Evolutionary conservation across 2,113 vertebrate genomes (phyloP).

Genomic region (Lepisosteus oculatus): DNA sequence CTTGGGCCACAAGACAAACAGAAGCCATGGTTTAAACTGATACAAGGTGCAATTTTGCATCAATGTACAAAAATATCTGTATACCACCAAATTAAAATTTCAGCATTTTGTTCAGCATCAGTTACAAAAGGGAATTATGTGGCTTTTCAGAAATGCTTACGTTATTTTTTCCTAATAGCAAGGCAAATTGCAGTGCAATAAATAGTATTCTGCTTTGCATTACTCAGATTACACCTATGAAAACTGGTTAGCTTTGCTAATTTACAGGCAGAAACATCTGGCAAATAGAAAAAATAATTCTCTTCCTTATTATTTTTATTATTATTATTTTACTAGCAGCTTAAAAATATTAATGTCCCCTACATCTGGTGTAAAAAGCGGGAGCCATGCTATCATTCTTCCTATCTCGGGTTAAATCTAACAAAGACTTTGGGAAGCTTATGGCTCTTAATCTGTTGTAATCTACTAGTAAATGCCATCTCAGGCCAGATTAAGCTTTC

Average conservation of each 20-base stretch:
- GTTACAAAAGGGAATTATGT: constrained; percentile 17
- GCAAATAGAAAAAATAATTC: constrained; percentile 40
- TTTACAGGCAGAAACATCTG: constrained; percentile 56
- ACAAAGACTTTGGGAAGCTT: constrained; percentile 66
- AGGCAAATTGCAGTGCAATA: constrained; percentile 17
- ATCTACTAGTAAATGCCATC: constrained; percentile 68
- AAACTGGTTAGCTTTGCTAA: constrained; percentile 46
- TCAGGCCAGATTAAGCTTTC: constrained; percentile 68
- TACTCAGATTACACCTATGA: constrained; percentile 43
- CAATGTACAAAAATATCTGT: constrained; percentile 34
- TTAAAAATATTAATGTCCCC: constrained; percentile 40
- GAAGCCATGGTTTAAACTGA: too few relatives aligned
- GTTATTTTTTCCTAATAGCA: constrained; percentile 28
- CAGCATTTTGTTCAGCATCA: constrained; percentile 1
- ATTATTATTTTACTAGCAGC: constrained; percentile 49
- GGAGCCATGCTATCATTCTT: constrained; percentile 34
- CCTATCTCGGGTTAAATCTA: constrained; percentile 53
- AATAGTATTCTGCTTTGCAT: constrained; percentile 14
- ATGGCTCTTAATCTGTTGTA: constrained; percentile 67
- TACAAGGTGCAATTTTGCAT: too few relatives aligned
- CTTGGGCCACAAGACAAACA: too few relatives aligned
- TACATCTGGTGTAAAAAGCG: constrained; percentile 41
- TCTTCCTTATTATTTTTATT: constrained; percentile 26
- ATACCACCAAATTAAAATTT: constrained; percentile 35
- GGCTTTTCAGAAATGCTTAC: constrained; percentile 11